phyloP scores from a whole-genome alignment of 2,113 vertebrate species.

The Lampris megalopsis region DNA sequence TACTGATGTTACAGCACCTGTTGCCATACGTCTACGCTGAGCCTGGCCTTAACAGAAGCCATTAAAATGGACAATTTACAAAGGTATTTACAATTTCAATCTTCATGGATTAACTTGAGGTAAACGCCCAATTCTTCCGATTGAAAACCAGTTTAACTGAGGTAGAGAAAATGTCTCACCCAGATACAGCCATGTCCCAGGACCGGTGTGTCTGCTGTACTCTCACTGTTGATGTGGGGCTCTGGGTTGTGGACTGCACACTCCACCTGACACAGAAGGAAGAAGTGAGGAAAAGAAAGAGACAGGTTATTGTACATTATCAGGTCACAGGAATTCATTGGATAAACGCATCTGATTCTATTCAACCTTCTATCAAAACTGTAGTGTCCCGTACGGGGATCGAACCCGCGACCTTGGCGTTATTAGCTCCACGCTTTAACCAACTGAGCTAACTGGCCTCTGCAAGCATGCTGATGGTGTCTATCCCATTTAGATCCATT shows the following conservation, averaged over 20 bases:
- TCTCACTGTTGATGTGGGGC: conserved; percentile 83
- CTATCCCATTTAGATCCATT: no score
- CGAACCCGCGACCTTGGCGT: conserved; percentile 58
- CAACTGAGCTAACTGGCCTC: conserved; percentile 55
- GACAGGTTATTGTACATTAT: neutral
- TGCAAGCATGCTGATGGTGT: neutral
- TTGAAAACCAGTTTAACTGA: neutral
- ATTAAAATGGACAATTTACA: no score
- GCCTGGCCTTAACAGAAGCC: no score
- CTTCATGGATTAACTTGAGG: no score
- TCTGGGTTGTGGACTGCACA: conserved; percentile 96
- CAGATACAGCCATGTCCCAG: conserved; percentile 93
- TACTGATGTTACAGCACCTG: no score
- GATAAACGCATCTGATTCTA: neutral
- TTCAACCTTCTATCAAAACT: neutral
- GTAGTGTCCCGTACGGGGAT: conserved; percentile 32
- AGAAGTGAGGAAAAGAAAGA: neutral
- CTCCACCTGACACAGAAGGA: conserved; percentile 85
- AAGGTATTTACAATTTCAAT: no score
- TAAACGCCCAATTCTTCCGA: no score
- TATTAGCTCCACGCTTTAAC: conserved; percentile 59
- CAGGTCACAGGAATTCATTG: neutral
- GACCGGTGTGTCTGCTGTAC: conserved; percentile 84
- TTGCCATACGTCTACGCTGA: no score
- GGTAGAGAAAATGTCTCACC: conserved; percentile 81